Evolutionary conservation across 2,888 invertebrate genomes (phyloP).

Genomic region (Apamea sordens): DNA sequence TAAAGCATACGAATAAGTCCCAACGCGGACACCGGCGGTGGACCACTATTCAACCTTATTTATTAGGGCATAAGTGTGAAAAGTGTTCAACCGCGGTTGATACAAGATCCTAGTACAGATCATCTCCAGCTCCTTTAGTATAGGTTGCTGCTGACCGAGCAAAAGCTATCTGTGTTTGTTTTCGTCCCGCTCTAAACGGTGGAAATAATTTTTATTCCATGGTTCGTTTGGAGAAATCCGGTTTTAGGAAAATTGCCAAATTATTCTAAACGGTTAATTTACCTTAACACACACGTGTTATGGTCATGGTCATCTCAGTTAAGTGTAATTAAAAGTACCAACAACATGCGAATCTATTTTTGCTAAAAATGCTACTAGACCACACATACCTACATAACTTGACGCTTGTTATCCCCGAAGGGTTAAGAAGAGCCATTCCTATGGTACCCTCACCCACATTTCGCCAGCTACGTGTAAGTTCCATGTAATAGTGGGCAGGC

Average conservation of each 20-base stretch:
- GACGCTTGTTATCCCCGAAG: neutral
- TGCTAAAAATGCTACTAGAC: neutral
- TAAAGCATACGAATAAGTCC: neutral
- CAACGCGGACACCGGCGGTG: neutral
- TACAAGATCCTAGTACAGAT: neutral
- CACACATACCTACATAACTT: neutral
- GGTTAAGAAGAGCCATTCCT: too few relatives aligned
- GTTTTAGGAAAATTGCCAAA: conserved; percentile 40
- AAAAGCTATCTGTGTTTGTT: neutral
- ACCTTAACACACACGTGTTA: conserved; percentile 5
- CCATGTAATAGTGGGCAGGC: neutral
- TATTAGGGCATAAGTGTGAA: neutral
- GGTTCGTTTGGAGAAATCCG: conserved; percentile 30
- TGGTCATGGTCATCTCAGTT: conserved; percentile 1
- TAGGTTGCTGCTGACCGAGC: neutral
- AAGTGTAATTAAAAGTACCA: conserved; percentile 14
- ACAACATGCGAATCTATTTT: neutral
- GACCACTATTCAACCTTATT: neutral
- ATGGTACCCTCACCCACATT: neutral
- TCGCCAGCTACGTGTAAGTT: neutral
- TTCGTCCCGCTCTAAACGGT: neutral
- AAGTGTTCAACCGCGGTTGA: neutral
- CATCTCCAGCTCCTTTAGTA: neutral
- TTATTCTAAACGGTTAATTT: conserved; percentile 47
- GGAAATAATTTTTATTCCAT: neutral